Percentiles rank a stretch among this genome's conserved stretches.
These are phyloP conservation scores for Ciconia nigra DNA, from an alignment of 2,797 vertebrate genomes.

Conservation along the genomic window DNA sequence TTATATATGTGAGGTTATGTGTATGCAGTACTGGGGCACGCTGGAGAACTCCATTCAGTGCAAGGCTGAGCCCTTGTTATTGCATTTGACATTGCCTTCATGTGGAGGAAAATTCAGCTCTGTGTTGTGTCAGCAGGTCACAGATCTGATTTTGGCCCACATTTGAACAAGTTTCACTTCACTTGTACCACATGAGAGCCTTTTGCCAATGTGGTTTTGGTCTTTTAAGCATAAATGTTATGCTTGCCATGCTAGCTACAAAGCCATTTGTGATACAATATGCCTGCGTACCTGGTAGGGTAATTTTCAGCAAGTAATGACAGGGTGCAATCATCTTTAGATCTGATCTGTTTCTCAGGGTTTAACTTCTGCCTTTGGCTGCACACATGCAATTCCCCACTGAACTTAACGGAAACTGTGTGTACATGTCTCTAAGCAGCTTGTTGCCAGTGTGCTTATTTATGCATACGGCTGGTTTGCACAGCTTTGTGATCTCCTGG, in stretches of 20 bases:
- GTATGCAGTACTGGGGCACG: not conserved
- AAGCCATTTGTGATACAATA: not conserved
- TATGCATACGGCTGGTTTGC: not conserved
- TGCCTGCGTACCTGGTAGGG: not conserved
- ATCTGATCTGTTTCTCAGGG: not conserved
- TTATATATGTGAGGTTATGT: fast-evolving
- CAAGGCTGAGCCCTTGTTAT: not conserved
- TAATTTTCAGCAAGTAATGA: not conserved
- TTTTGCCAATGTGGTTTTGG: not conserved
- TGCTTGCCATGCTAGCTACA: not conserved
- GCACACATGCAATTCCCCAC: not conserved
- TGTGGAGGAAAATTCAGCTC: not conserved
- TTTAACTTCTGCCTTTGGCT: not conserved
- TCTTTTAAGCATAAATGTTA: not conserved
- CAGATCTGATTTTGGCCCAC: not conserved
- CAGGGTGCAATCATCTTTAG: not conserved
- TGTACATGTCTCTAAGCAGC: not conserved
- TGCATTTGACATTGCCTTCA: not conserved
- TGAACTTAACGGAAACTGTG: not conserved
- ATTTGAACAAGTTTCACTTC: not conserved
- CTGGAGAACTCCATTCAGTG: not conserved
- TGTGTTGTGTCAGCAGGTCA: not conserved
- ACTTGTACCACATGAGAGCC: not conserved
- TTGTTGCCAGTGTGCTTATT: not conserved
- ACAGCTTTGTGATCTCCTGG: not conserved